Conservation (phyloP, 2,113 vertebrate genomes). For the Etia nguti region DNA sequence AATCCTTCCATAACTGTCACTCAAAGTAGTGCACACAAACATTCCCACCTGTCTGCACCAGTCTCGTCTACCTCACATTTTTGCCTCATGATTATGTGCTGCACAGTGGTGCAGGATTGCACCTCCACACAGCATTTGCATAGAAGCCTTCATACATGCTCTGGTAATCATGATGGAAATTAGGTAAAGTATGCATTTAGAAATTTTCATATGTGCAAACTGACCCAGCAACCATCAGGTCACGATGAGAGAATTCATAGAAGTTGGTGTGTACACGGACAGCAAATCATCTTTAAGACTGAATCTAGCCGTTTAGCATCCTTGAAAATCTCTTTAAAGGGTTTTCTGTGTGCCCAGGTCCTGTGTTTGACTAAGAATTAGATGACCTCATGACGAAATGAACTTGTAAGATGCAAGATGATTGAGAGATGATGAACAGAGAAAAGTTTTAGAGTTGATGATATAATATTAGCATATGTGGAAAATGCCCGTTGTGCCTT, state of each 20-base stretch:
- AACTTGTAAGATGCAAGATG: background rate
- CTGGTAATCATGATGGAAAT: conserved; percentile 35
- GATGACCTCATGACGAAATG: background rate
- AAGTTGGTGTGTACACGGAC: background rate
- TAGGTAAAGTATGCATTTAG: conserved; percentile 38
- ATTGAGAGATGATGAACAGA: background rate
- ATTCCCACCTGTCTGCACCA: background rate
- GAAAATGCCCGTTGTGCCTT: background rate
- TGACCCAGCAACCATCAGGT: background rate
- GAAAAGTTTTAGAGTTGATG: background rate
- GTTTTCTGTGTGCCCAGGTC: background rate
- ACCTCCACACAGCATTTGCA: conserved; percentile 55
- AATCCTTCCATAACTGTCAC: background rate
- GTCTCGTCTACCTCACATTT: background rate
- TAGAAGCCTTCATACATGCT: conserved; percentile 26
- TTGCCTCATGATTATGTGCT: background rate
- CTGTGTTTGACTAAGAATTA: background rate
- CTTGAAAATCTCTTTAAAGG: accelerated
- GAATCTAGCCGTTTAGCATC: background rate
- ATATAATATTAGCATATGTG: background rate
- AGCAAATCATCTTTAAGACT: background rate
- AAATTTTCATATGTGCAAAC: conserved; percentile 55
- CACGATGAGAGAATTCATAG: background rate
- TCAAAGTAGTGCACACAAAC: background rate
- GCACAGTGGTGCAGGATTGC: background rate